These are phyloP conservation scores for Anthoscopus minutus DNA, from an alignment of 2,113 vertebrate genomes.

Conservation along the genomic window DNA sequence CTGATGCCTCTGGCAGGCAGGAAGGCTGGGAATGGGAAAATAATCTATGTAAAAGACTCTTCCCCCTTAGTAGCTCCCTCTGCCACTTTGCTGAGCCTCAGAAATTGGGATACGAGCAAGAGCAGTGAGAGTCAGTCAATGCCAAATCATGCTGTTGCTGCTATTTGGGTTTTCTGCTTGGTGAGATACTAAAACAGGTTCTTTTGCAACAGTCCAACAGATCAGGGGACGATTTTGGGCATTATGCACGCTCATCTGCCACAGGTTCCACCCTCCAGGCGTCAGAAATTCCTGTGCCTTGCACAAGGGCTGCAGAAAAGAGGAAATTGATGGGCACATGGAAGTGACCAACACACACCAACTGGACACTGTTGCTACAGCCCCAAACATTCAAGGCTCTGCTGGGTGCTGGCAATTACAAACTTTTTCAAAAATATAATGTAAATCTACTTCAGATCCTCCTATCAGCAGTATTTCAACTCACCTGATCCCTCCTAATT, in stretches of 20 bases:
- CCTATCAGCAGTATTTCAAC: background rate
- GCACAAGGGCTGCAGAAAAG: background rate
- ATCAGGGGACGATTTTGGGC: background rate
- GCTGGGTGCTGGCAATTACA: background rate
- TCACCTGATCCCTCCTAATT: background rate
- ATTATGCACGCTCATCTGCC: background rate
- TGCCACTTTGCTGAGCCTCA: background rate
- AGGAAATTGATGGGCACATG: background rate
- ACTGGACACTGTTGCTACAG: background rate
- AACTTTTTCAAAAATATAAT: background rate
- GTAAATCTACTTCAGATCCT: background rate
- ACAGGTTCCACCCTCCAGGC: rapidly evolving
- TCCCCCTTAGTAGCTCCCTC: background rate
- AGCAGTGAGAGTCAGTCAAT: background rate
- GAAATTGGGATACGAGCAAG: background rate
- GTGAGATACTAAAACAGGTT: background rate
- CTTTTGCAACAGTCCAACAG: background rate
- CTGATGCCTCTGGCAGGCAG: background rate
- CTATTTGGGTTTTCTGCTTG: background rate
- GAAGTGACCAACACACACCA: background rate
- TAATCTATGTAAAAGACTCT: background rate
- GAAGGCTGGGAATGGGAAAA: background rate
- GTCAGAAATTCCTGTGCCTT: background rate
- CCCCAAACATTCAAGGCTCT: background rate
- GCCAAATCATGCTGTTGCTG: background rate